Conservation (phyloP, 2,888 invertebrate genomes). For the Phalera bucephala region DNA sequence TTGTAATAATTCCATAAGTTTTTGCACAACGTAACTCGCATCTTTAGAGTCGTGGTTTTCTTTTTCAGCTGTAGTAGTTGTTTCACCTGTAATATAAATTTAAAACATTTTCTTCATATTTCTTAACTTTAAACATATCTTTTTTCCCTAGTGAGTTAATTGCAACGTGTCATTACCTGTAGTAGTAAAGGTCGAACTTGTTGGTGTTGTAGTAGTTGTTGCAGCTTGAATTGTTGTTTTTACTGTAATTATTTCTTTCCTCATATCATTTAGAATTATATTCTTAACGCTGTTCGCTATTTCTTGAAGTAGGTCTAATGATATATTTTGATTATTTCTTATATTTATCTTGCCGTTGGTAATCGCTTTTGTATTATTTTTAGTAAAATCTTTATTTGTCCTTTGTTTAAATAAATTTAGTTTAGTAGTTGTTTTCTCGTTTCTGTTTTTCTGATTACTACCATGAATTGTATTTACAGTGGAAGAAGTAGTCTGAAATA, state of each 20-base stretch:
- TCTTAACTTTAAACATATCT: too few relatives aligned
- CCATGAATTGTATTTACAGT: background rate
- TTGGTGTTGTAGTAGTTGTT: slow-evolving; percentile 15
- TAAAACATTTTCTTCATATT: too few relatives aligned
- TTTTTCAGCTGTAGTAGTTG: slow-evolving; percentile 7
- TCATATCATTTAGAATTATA: slow-evolving; percentile 54
- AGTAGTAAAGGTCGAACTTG: slow-evolving; percentile 9
- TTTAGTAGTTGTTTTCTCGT: background rate
- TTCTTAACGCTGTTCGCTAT: slow-evolving; percentile 59
- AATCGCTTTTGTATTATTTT: background rate
- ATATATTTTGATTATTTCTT: slow-evolving; percentile 2
- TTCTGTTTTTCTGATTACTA: background rate
- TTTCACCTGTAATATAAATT: slow-evolving; percentile 26
- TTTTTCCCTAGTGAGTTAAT: too few relatives aligned
- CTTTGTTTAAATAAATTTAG: background rate
- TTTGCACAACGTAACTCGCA: slow-evolving; percentile 36
- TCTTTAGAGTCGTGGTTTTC: slow-evolving; percentile 21
- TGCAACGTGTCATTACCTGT: too few relatives aligned
- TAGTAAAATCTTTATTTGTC: background rate
- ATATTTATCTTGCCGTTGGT: background rate
- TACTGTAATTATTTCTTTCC: slow-evolving; percentile 25
- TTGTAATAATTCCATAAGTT: slow-evolving; percentile 50
- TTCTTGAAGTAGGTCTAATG: slow-evolving; percentile 41
- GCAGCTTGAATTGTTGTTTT: slow-evolving; percentile 18
- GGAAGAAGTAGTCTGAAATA: background rate